Evolutionary conservation across 2,797 vertebrate genomes (phyloP).

Genomic region (Tachyglossus aculeatus): DNA sequence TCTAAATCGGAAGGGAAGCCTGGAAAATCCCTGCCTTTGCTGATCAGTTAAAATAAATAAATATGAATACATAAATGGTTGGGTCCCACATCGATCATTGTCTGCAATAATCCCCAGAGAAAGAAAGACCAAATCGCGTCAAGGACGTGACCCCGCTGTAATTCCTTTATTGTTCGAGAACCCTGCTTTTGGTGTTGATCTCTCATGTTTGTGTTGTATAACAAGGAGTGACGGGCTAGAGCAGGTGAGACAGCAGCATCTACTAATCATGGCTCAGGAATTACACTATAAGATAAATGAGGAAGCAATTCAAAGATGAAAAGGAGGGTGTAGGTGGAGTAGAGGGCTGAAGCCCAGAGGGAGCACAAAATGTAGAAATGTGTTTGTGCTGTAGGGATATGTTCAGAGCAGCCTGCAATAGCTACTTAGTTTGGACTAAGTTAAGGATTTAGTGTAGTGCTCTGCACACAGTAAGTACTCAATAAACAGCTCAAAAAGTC

Average conservation of each 20-base stretch:
- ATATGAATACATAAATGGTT: no score
- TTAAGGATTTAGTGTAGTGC: no score
- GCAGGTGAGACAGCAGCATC: not conserved
- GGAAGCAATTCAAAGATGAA: not conserved
- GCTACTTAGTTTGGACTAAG: no score
- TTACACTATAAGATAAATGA: not conserved
- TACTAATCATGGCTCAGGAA: not conserved
- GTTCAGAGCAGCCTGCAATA: no score
- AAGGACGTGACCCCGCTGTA: not conserved
- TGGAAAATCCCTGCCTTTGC: not conserved
- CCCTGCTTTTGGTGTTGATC: not conserved
- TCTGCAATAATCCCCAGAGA: not conserved
- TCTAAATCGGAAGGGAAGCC: not conserved
- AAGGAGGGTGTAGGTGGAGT: no score
- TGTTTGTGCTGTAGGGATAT: no score
- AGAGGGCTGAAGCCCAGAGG: no score
- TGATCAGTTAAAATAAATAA: not conserved
- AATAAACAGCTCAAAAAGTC: no score
- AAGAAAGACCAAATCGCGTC: not conserved
- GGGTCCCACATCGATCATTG: not conserved
- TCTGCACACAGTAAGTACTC: no score
- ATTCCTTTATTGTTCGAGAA: not conserved
- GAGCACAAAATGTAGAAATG: no score
- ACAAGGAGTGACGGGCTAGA: not conserved
- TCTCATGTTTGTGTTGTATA: not conserved